Evolutionary conservation across 1,140 invertebrate species (phyloP).

Genomic region (Bombyx mandarina): DNA sequence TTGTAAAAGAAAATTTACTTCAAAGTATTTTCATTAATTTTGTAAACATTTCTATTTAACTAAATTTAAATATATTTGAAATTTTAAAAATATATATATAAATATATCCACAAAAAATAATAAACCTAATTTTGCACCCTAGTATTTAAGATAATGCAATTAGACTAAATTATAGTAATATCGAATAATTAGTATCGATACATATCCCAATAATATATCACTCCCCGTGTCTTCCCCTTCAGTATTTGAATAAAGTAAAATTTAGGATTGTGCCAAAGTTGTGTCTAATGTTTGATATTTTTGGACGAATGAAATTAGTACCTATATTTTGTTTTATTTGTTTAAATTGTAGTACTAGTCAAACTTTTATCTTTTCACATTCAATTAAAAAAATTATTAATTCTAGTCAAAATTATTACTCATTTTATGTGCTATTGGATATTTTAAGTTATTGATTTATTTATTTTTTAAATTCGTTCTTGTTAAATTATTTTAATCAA

Average conservation of each 20-base stretch:
- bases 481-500: slow-evolving; percentile 37
- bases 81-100: too few relatives aligned
- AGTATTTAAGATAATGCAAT: slow-evolving; percentile 47
- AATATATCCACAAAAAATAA: slow-evolving; percentile 2
- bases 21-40: slow-evolving; percentile 16
- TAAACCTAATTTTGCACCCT: slow-evolving; percentile 60
- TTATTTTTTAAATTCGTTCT: slow-evolving; percentile 40
- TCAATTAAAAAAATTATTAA: slow-evolving; percentile 42
- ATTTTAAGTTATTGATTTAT: slow-evolving; percentile 17
- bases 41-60: too few relatives aligned
- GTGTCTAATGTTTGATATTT: slow-evolving; percentile 28
- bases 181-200: slow-evolving; percentile 33
- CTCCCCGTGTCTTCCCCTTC: slow-evolving; percentile 61
- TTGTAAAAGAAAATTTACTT: too few relatives aligned
- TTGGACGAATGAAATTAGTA: slow-evolving; percentile 4
- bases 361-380: slow-evolving; percentile 52
- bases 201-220: slow-evolving; percentile 59
- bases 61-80: too few relatives aligned
- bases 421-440: too few relatives aligned
- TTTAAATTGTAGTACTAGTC: slow-evolving; percentile 44
- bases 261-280: slow-evolving; percentile 61
- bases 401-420: slow-evolving; percentile 63
- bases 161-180: slow-evolving; percentile 22
- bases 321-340: slow-evolving; percentile 9
- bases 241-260: slow-evolving; percentile 40